Conservation (phyloP, 2,888 invertebrate species). For the Melolontha melolontha region DNA sequence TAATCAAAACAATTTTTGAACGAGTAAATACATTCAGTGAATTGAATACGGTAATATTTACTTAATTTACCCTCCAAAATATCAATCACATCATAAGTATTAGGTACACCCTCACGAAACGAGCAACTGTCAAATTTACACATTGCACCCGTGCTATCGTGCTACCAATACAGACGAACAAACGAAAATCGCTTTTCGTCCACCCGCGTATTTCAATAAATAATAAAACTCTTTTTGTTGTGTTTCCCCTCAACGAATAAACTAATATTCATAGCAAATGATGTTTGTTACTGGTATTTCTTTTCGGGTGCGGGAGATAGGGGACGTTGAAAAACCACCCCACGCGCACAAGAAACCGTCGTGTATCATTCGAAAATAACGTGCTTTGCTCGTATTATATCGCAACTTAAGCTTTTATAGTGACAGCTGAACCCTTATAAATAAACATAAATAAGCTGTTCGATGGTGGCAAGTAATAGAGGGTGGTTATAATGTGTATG, state of each 20-base stretch:
- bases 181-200: slow-evolving; percentile 8
- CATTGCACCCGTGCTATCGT: slow-evolving; percentile 5
- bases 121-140: slow-evolving; percentile 33
- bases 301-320: slow-evolving; percentile 29
- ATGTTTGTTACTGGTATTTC: slow-evolving; percentile 40
- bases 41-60: slow-evolving; percentile 29
- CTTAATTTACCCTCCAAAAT: slow-evolving; percentile 34
- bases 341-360: slow-evolving; percentile 31
- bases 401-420: slow-evolving; percentile 49
- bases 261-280: slow-evolving; percentile 41
- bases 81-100: slow-evolving; percentile 32
- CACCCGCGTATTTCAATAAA: slow-evolving; percentile 31
- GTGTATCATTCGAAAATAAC: slow-evolving; percentile 50
- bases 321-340: slow-evolving; percentile 30
- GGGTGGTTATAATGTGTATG: slow-evolving; percentile 40
- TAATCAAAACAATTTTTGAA: too few relatives aligned
- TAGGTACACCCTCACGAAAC: slow-evolving; percentile 33
- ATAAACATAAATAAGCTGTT: slow-evolving; percentile 50
- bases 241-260: slow-evolving; percentile 29
- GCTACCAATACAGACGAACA: slow-evolving; percentile 1
- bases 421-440: slow-evolving; percentile 52
- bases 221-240: slow-evolving; percentile 35
- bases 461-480: slow-evolving; percentile 48
- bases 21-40: background rate
- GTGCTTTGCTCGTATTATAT: slow-evolving; percentile 48